Evolutionary conservation across 2,888 invertebrate genomes (phyloP).

Genomic region (Anthophora plumipes): DNA sequence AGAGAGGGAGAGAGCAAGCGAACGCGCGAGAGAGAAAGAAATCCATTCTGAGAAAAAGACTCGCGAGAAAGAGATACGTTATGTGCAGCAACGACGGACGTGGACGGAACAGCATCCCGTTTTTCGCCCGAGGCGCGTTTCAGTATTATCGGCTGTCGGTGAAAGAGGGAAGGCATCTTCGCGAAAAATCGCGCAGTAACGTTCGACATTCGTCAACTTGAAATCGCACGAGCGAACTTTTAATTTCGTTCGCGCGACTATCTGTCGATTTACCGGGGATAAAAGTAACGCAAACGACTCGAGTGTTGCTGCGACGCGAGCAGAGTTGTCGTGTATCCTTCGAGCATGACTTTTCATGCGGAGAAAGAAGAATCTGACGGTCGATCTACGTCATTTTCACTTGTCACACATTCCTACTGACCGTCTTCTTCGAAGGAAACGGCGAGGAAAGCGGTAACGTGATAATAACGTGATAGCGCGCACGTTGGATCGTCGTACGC

Average conservation of each 20-base stretch:
- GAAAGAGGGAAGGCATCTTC: background rate
- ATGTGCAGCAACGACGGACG: no score
- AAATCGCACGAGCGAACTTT: background rate
- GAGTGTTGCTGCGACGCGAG: background rate
- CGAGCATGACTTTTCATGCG: constrained; percentile 20
- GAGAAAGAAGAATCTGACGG: constrained; percentile 44
- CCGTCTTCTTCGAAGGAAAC: constrained; percentile 78
- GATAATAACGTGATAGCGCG: constrained; percentile 7
- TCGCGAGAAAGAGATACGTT: no score
- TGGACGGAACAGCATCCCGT: no score
- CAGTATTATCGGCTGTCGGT: background rate
- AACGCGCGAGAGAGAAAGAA: no score
- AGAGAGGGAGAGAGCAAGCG: no score
- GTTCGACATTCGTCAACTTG: no score
- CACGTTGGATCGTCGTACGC: background rate
- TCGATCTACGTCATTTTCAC: constrained; percentile 73
- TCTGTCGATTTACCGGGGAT: background rate
- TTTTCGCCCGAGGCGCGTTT: no score
- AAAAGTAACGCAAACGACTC: background rate
- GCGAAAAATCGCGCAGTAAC: background rate
- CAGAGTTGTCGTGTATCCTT: constrained; percentile 7
- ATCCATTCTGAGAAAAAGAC: no score
- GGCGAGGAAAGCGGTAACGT: constrained; percentile 64
- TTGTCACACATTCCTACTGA: constrained; percentile 82
- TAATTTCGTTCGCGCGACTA: background rate